These are phyloP conservation scores for Dugesia japonica DNA, from an alignment of 2,888 invertebrate genomes.

Conservation along the genomic window DNA sequence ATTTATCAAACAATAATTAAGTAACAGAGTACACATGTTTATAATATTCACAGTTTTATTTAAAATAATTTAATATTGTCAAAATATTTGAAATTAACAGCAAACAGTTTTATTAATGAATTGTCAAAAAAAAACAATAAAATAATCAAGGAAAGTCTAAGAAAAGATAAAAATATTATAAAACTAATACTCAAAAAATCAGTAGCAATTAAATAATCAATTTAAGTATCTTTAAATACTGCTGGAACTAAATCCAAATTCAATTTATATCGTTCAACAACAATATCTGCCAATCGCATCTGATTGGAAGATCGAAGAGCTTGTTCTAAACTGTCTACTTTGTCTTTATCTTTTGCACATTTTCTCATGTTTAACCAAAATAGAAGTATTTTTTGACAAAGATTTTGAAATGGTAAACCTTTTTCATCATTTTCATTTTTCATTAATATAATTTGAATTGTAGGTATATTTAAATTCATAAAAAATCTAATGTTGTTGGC, in stretches of 20 bases:
- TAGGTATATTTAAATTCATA: conserved; percentile 35
- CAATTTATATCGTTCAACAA: conserved; percentile 33
- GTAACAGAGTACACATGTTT: too few relatives aligned
- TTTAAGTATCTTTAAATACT: conserved; percentile 20
- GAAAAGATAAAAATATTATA: too few relatives aligned
- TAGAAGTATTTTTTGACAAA: conserved; percentile 28
- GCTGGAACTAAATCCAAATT: conserved; percentile 34
- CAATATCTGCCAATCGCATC: conserved; percentile 33
- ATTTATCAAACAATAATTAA: too few relatives aligned
- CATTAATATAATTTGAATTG: conserved; percentile 26
- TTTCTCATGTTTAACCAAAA: conserved; percentile 34
- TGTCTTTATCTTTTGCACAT: conserved; percentile 33
- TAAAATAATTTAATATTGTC: too few relatives aligned
- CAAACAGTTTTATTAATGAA: too few relatives aligned
- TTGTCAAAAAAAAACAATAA: too few relatives aligned
- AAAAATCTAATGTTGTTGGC: conserved; percentile 16
- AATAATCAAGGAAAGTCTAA: too few relatives aligned
- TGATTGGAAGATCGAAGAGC: conserved; percentile 32
- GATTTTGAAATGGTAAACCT: conserved; percentile 11
- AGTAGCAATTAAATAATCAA: neutral
- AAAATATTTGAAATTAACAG: too few relatives aligned
- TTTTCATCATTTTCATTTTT: neutral
- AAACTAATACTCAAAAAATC: too few relatives aligned
- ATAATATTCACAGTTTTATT: too few relatives aligned
- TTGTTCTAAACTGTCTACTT: conserved; percentile 34